Conservation (phyloP, 2,888 invertebrate species). For the Apodemia hepburni region DNA sequence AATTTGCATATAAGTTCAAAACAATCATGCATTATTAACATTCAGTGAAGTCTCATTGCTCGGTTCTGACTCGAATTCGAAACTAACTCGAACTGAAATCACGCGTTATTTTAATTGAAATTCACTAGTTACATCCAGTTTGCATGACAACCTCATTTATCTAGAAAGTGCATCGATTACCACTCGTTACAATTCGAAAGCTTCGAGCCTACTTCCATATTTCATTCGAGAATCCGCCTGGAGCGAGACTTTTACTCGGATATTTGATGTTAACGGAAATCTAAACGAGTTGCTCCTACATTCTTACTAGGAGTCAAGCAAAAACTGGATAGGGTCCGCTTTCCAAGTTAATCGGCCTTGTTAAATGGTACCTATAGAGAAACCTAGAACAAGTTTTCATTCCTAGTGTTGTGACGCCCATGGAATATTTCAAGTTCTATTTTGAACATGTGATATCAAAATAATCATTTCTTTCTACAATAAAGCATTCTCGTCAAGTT, state of each 20-base stretch:
- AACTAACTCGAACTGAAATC: slow-evolving; percentile 39
- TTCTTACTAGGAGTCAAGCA: slow-evolving; percentile 60
- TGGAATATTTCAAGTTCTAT: neutral
- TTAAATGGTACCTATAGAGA: slow-evolving; percentile 40
- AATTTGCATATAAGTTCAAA: neutral
- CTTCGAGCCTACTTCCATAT: slow-evolving; percentile 67
- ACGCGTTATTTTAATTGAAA: slow-evolving; percentile 63
- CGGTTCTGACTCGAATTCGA: slow-evolving; percentile 58
- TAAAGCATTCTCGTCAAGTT: neutral
- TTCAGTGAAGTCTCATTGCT: slow-evolving; percentile 35
- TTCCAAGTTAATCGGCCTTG: slow-evolving; percentile 67
- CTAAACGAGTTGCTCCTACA: slow-evolving; percentile 55
- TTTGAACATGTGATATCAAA: neutral
- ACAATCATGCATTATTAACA: slow-evolving; percentile 33
- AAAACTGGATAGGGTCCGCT: slow-evolving; percentile 70
- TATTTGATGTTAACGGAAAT: slow-evolving; percentile 59
- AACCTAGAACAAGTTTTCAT: slow-evolving; percentile 4
- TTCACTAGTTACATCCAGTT: slow-evolving; percentile 69
- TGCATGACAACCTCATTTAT: slow-evolving; percentile 68
- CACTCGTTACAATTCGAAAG: slow-evolving; percentile 60
- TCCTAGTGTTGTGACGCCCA: neutral
- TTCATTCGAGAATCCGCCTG: slow-evolving; percentile 63
- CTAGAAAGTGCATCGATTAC: slow-evolving; percentile 73
- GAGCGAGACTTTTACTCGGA: slow-evolving; percentile 66
- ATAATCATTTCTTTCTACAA: too few species aligned